Evolutionary conservation across 2,113 vertebrate species (phyloP).

Genomic region (Mastomys coucha): DNA sequence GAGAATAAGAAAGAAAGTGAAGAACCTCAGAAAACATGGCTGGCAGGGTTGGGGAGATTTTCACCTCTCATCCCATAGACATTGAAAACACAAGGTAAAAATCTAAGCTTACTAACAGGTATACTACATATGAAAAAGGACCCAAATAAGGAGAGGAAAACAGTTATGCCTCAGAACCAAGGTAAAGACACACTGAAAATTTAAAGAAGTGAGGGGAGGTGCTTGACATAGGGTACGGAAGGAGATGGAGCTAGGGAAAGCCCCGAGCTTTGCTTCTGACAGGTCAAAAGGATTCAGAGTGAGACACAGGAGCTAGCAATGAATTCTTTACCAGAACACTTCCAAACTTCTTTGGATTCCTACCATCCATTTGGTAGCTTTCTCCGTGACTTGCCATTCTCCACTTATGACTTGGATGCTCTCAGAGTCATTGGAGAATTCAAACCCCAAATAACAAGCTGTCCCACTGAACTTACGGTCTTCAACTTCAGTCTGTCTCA

Average conservation of each 20-base stretch:
- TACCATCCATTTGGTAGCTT: not conserved
- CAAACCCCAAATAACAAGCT: not conserved
- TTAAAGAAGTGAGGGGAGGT: not conserved
- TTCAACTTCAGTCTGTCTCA: not conserved
- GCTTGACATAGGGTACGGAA: not conserved
- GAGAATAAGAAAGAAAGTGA: not conserved
- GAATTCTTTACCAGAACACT: not conserved
- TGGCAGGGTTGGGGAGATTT: not conserved
- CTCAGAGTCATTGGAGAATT: slow-evolving; percentile 33
- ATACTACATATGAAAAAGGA: not conserved
- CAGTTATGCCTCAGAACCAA: not conserved
- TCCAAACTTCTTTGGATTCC: not conserved
- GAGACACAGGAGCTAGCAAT: not conserved
- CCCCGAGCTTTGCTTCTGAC: not conserved
- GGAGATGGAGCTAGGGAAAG: rapidly evolving
- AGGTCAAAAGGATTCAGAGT: not conserved
- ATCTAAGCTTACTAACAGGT: not conserved
- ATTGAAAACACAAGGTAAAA: slow-evolving; percentile 16
- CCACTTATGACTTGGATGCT: not conserved
- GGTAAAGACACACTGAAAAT: not conserved
- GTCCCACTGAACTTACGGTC: not conserved
- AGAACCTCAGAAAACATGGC: not conserved
- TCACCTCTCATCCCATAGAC: not conserved
- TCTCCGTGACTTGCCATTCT: not conserved
- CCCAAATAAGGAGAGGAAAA: not conserved